Evolutionary conservation across 2,797 vertebrate species (phyloP), one percentile per base, ranked within the genome.

Genomic region (Rachycentron canadum): DNA sequence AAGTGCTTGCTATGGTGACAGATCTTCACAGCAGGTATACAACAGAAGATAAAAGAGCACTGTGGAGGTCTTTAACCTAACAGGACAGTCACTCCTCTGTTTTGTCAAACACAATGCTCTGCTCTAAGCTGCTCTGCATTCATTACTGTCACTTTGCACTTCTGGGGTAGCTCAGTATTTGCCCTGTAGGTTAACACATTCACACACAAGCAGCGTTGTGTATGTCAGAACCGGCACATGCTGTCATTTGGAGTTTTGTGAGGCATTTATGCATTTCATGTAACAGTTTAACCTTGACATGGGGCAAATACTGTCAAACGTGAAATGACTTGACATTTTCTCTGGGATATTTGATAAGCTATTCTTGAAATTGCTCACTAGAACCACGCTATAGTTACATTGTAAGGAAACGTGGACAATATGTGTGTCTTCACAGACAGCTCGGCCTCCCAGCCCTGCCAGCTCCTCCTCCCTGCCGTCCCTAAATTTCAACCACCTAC

Each of bases 111-210:
- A 83, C 83, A 73, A 60, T 72, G 70, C 86, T 79, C 40, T 8
- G 69, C 76, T 83, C 32, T 81, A 83, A 86, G 82, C 90, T 77
- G 72, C 61, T 85, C 87, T 87, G 91, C 88, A 93, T 94, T 89
- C 89, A 94, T 94, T 94, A 92, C 87, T 93, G 93, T 92, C 91
- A 91, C 79, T 85, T 88, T 89, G 73, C 74, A 86, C 86, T 86
- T 83, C 50, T 82, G 70, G 79, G 41, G 76, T 53, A 77, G 79
- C 76, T 84, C 58, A 59, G 81, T 61, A 57, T 84, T 86, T 86
- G 84, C 79, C 90, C 88, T 32, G 53, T 36, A 78, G 88, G 90
- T 92, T 90, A 91, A 92, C 73, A 59, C 76, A 86, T 91, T 85
- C 88, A 76, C 78, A 82, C 85, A 79, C 38, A 32, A 73, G 79